A percentile compares a stretch with the other conserved stretches of the same genome.
phyloP scores from a whole-genome alignment of 1,140 invertebrate species.

The Dendroctonus valens region DNA sequence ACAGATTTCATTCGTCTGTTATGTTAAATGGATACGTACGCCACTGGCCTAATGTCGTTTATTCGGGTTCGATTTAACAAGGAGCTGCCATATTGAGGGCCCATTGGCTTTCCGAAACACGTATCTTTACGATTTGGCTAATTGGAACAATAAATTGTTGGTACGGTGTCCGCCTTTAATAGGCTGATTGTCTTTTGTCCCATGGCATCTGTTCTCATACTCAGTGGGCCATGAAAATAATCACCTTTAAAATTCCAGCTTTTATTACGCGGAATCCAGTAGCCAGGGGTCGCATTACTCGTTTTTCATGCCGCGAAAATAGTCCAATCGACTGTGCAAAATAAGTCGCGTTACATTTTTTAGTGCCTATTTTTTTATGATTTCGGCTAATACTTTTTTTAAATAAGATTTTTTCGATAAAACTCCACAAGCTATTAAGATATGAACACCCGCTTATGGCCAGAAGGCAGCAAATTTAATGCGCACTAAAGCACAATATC shows the following conservation, averaged over 20 bases:
- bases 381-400: too few relatives aligned
- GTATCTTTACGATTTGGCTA: constrained; percentile 53
- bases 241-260: constrained; percentile 33
- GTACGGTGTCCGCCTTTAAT: constrained; percentile 51
- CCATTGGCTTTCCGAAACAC: constrained; percentile 50
- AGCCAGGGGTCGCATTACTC: constrained; percentile 6
- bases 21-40: not conserved
- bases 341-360: too few relatives aligned
- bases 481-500: too few relatives aligned
- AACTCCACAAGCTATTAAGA: too few relatives aligned
- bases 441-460: too few relatives aligned
- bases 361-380: too few relatives aligned
- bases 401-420: too few relatives aligned
- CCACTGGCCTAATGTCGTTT: not conserved
- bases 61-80: constrained; percentile 21
- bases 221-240: constrained; percentile 43
- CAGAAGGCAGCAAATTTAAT: too few relatives aligned
- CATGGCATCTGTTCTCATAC: constrained; percentile 48
- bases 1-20: too few relatives aligned
- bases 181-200: constrained; percentile 53
- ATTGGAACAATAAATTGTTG: constrained; percentile 53
- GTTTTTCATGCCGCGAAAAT: too few relatives aligned
- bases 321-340: too few relatives aligned
- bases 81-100: constrained; percentile 12
- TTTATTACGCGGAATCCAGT: constrained; percentile 32